Evolutionary conservation across 2,888 invertebrate genomes (phyloP).

Genomic region (Lepidocyrtinus sp.): DNA sequence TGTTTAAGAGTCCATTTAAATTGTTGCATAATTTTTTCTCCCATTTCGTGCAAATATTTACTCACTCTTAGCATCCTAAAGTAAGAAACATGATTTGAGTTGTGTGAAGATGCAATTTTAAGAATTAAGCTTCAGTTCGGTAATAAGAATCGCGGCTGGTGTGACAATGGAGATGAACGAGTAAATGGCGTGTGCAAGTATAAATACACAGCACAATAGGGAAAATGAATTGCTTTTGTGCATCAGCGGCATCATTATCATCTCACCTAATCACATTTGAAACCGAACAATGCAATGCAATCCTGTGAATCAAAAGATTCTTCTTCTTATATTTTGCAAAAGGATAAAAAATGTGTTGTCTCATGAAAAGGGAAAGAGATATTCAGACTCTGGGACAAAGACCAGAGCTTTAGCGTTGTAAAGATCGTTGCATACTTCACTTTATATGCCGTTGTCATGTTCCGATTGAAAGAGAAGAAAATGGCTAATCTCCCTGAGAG

Average conservation of each 20-base stretch:
- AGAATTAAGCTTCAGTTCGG: no score
- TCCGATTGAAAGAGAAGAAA: not conserved
- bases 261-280: not conserved
- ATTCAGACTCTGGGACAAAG: no score
- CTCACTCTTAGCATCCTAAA: not conserved
- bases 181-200: not conserved
- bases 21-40: no score
- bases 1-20: no score
- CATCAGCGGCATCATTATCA: not conserved
- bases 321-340: not conserved
- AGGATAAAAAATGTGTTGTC: no score
- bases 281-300: not conserved
- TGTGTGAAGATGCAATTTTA: no score
- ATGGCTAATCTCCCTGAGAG: constrained; percentile 6
- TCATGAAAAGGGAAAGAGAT: constrained; percentile 7
- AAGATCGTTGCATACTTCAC: no score
- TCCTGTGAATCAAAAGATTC: not conserved
- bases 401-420: no score
- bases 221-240: constrained; percentile 1
- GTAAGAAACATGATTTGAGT: no score
- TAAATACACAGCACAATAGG: not conserved
- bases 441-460: constrained; percentile 4
- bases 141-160: no score
- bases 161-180: not conserved
- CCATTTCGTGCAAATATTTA: constrained; percentile 3